A percentile compares a stretch with the other conserved stretches of the same genome.
phyloP scores from a whole-genome alignment of 2,888 invertebrate species.

The Ferrisia virgata region DNA sequence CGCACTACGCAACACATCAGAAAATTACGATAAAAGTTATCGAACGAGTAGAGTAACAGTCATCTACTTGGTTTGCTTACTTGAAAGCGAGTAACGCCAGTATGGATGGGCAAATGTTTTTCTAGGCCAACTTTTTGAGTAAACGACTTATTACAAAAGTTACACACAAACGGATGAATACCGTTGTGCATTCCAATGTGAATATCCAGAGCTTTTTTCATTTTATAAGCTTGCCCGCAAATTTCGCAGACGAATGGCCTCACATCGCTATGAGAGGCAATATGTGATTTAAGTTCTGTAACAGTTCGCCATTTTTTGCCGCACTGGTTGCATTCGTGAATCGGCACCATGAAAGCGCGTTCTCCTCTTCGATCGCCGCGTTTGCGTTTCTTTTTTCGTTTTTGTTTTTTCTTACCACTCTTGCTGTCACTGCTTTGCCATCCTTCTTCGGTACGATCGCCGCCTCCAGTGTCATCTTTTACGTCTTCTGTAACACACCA shows the following conservation, averaged over 20 bases:
- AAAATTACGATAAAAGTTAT: neutral
- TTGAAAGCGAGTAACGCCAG: conserved; percentile 48
- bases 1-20: conserved; percentile 46
- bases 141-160: conserved; percentile 49
- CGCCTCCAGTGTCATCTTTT: neutral
- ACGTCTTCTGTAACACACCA: neutral
- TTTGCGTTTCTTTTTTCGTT: conserved; percentile 44
- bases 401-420: conserved; percentile 42
- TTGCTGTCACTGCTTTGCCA: conserved; percentile 46
- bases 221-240: conserved; percentile 49
- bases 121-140: conserved; percentile 49
- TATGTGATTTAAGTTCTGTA: conserved; percentile 48
- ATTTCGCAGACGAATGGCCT: conserved; percentile 48
- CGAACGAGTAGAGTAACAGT: neutral
- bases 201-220: conserved; percentile 49
- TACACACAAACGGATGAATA: conserved; percentile 49
- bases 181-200: conserved; percentile 49
- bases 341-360: conserved; percentile 48
- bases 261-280: conserved; percentile 48
- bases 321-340: conserved; percentile 47
- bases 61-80: neutral
- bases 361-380: conserved; percentile 46
- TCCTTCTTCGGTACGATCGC: conserved; percentile 24
- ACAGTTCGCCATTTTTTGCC: conserved; percentile 49
- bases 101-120: conserved; percentile 49